Percentiles rank a stretch among this genome's conserved stretches.
phyloP scores from a whole-genome alignment of 2,113 vertebrate species.

The Aythya baeri region DNA sequence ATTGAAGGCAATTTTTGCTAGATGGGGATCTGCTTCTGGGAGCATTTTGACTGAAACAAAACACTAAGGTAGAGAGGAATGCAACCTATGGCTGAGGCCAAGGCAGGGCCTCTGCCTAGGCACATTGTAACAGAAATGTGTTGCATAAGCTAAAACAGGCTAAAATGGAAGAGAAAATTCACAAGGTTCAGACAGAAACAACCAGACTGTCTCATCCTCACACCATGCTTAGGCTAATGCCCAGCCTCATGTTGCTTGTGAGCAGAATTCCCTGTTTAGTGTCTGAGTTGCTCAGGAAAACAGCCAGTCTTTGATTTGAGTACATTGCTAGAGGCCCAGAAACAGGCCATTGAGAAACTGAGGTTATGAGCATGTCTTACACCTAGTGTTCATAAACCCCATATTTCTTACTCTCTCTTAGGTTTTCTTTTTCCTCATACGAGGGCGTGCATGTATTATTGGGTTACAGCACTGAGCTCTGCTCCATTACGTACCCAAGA shows the following conservation, averaged over 20 bases:
- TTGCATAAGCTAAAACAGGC: not conserved
- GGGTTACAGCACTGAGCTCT: not conserved
- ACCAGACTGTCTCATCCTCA: not conserved
- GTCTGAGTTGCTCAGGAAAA: not conserved
- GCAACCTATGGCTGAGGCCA: not conserved
- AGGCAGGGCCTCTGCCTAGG: not conserved
- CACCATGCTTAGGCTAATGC: not conserved
- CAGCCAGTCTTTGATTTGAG: rapidly evolving
- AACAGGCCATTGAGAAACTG: not conserved
- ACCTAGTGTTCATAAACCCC: not conserved
- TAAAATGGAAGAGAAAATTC: not conserved
- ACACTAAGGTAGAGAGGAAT: not conserved
- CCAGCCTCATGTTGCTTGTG: not conserved
- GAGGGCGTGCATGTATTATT: not conserved
- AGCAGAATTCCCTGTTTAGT: not conserved
- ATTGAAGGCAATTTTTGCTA: not conserved
- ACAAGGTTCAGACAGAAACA: not conserved
- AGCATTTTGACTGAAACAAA: not conserved
- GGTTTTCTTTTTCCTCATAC: not conserved
- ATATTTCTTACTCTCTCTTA: not conserved
- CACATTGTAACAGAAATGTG: not conserved
- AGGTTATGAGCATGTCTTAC: not conserved
- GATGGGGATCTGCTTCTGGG: not conserved
- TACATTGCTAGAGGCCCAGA: not conserved
- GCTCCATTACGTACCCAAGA: not conserved